A percentile compares a stretch with the other conserved stretches of the same genome.
These are phyloP conservation scores for Dicyrtoma fusca DNA, from an alignment of 2,888 invertebrate genomes.

Conservation along the genomic window DNA sequence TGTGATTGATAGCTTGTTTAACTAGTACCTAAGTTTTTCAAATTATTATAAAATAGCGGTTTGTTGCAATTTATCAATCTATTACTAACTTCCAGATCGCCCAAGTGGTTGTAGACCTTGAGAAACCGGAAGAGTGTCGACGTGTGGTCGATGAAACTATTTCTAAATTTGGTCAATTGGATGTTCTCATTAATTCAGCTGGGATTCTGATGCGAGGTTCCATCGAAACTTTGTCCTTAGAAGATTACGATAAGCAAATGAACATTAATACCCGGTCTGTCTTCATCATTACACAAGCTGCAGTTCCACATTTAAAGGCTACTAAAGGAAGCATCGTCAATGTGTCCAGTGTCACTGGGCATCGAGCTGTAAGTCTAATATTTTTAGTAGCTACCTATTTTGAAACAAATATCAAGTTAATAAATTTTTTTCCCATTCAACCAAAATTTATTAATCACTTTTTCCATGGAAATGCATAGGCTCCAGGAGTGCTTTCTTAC, in stretches of 20 bases:
- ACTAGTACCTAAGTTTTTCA: no score
- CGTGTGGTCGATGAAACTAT: constrained; percentile 47
- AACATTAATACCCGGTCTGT: constrained; percentile 78
- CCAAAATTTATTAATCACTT: background rate
- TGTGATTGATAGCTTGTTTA: no score
- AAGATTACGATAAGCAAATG: constrained; percentile 87
- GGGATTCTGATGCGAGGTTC: constrained; percentile 80
- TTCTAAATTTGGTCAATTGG: constrained; percentile 45
- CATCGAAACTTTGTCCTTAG: constrained; percentile 82
- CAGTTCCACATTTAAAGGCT: constrained; percentile 79
- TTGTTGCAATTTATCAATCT: no score
- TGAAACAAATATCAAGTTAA: background rate
- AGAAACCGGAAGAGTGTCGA: constrained; percentile 46
- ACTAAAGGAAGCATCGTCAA: constrained; percentile 89
- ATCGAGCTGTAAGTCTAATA: constrained; percentile 67
- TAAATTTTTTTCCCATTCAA: background rate
- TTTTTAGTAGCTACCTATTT: background rate
- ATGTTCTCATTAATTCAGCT: constrained; percentile 69
- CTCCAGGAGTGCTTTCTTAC: constrained; percentile 72
- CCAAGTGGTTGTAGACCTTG: constrained; percentile 45
- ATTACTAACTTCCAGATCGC: no score
- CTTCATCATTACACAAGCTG: constrained; percentile 73
- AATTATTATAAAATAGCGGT: no score
- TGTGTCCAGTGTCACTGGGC: constrained; percentile 77
- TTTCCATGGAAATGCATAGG: constrained; percentile 34